Evolutionary conservation across 2,888 invertebrate species (phyloP), one percentile per base, ranked within the genome.

Genomic region (Polyploca ridens): DNA sequence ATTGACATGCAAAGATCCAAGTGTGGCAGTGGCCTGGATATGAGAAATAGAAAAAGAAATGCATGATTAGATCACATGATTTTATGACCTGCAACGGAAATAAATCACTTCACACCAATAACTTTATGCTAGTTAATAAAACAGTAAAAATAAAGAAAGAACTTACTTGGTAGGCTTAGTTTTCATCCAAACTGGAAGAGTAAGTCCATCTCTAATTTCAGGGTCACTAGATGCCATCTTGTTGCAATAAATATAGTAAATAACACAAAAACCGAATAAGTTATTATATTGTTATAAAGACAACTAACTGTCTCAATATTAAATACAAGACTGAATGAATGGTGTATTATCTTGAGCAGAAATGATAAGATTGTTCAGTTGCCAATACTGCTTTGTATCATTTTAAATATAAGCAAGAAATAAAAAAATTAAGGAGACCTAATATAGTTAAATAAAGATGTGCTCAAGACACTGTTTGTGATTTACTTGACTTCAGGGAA

Each of bases 171-270:
- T 90, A 73, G 96, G 95, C 89, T 94, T 96, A 64, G 93, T 95
- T 87, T 96, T 96, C 96, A 97, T 96, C 97, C 97, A 97, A 79
- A 96, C 95, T 3, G 97, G 96, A 69, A 96, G 87, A 62, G 95
- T 95, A 72, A 96, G 94, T 76, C 95, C 96, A 79, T 95, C 95
- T 72, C 94, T 94, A 72, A 95, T 83, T 83, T 95, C 95, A 62
- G 95, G 94, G 79, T 95, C 95, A 80, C 94, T 93, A 70, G 95
- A 89, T 71, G 93, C 90, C 94, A 94, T 94, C 66, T 70, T 86
- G 62, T 65, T 64, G 63, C 67, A 38, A 59, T 70, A 66, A 11
- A 58, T 63, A 19, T 46, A 65, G 66, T 62, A 69, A 64, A 61
- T 68, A 49, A 54, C 62, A 63, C 62, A 68, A 66, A 63, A 69